These are phyloP conservation scores for Leptobrachium ailaonicum DNA, from an alignment of 2,113 vertebrate species.

Conservation along the genomic window DNA sequence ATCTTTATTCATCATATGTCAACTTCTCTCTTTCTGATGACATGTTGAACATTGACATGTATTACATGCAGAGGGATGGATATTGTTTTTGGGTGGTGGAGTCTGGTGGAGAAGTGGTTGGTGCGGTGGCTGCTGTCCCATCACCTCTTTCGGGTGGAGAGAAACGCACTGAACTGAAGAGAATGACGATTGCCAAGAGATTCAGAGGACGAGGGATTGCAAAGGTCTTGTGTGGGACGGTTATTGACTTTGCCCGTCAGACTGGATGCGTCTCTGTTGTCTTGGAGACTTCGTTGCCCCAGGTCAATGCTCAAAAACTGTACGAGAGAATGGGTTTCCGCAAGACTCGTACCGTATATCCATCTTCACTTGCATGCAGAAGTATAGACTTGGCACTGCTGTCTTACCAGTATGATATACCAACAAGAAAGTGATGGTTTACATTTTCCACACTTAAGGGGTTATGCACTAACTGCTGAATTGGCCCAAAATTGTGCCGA, in stretches of 20 bases:
- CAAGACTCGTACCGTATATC: neutral
- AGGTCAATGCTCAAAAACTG: conserved; percentile 51
- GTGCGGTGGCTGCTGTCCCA: conserved; percentile 34
- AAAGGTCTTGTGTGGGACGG: conserved; percentile 50
- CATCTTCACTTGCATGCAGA: conserved; percentile 7
- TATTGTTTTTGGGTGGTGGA: conserved; percentile 60
- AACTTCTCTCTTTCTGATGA: neutral
- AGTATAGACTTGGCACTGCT: conserved; percentile 22
- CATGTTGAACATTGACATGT: conserved; percentile 46
- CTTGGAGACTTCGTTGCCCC: conserved; percentile 53
- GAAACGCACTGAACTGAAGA: conserved; percentile 45
- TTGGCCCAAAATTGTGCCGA: too few relatives aligned
- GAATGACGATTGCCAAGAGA: conserved; percentile 55
- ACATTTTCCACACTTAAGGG: too few relatives aligned
- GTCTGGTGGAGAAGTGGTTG: conserved; percentile 48
- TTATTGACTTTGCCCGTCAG: conserved; percentile 53
- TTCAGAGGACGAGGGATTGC: conserved; percentile 51
- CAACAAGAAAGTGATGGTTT: neutral
- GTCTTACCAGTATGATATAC: neutral
- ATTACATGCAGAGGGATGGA: conserved; percentile 30
- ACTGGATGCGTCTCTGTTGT: conserved; percentile 39
- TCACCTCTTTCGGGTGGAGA: neutral
- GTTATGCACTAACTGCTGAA: too few relatives aligned
- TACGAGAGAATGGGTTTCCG: conserved; percentile 59
- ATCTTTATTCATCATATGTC: neutral